Percentiles rank a stretch among this genome's conserved stretches.
Evolutionary conservation across 2,797 vertebrate genomes (phyloP).

Genomic region (Tenualosa thibaudeaui): DNA sequence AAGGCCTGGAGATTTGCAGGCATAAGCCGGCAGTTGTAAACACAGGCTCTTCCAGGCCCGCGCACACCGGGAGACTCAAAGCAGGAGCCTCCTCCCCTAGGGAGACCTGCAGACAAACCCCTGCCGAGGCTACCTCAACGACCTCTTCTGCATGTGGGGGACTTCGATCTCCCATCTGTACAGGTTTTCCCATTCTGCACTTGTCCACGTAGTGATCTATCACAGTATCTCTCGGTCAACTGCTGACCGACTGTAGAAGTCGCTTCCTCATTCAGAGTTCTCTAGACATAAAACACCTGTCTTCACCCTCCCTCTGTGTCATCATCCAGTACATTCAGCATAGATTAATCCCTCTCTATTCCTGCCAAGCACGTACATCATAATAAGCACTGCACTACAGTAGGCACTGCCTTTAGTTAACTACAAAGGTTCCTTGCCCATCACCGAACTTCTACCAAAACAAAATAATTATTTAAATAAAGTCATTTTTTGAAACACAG

Average conservation of each 20-base stretch:
- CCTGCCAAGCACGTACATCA: too few relatives aligned
- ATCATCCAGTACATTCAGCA: neutral
- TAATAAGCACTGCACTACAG: too few relatives aligned
- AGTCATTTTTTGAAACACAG: too few relatives aligned
- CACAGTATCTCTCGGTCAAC: neutral
- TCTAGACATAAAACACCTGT: too few relatives aligned
- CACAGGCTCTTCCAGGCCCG: neutral
- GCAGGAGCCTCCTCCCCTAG: neutral
- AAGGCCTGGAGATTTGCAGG: slow-evolving; percentile 7
- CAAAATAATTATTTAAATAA: too few relatives aligned
- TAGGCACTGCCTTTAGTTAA: too few relatives aligned
- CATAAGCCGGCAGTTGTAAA: neutral
- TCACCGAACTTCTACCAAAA: too few relatives aligned
- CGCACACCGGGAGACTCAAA: neutral
- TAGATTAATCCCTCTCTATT: too few relatives aligned
- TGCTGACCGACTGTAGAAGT: neutral
- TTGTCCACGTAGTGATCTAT: neutral
- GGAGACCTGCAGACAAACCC: slow-evolving; percentile 15
- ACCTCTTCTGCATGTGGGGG: neutral
- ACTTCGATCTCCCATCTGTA: neutral
- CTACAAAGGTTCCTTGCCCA: too few relatives aligned
- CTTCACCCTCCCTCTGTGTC: too few relatives aligned
- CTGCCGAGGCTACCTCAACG: neutral
- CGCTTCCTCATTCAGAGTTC: neutral
- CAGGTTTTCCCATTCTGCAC: neutral